Evolutionary conservation across 2,113 vertebrate genomes (phyloP), one percentile per base, ranked within the genome.

Genomic region (Phoenicopterus ruber): DNA sequence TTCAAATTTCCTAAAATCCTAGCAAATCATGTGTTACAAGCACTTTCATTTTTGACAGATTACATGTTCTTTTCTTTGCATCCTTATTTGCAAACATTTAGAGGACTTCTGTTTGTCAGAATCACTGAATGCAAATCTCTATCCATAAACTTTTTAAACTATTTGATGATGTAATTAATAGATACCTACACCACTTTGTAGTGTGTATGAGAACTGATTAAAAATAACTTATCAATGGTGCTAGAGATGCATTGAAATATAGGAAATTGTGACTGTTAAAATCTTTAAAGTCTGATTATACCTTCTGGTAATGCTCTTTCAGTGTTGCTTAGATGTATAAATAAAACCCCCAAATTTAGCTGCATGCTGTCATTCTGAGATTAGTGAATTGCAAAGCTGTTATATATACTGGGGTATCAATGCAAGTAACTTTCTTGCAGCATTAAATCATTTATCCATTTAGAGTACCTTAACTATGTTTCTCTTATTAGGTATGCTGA

Each of bases 401-500:
- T 87, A 17, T 1, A 10, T 81, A 15, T 52, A 34, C 11, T 31
- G 38, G 36, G 12, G 2, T 77, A 13, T 55, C 28, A 78, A 25
- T 74, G 63, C n/a, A 95, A 72, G 31, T 76, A 47, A 72, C 4
- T 84, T 55, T 42, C 38, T 74, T 80, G 38, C 28, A 88, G 42
- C 19, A 20, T 81, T 67, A 79, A 57, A 44, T 57, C 5, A 72
- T 47, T 65, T 73, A 38, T 65, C 34, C 3, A 7, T 90, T 93
- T 91, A 82, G 65, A 76, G 5, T 74, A 70, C 46, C 63, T 70
- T 73, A 92, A 83, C 18, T 70, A 5, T 77, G 24, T 79, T 96
- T 97, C 85, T 97, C 86, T 94, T 87, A 66, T 1, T 88, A 99
- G 99, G 99, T 71, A 99, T 99, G 99, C 96, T 99, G 93, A 99